Percentiles rank a stretch among this genome's conserved stretches.
phyloP scores from a whole-genome alignment of 2,888 invertebrate species.

The Globia sparganii region DNA sequence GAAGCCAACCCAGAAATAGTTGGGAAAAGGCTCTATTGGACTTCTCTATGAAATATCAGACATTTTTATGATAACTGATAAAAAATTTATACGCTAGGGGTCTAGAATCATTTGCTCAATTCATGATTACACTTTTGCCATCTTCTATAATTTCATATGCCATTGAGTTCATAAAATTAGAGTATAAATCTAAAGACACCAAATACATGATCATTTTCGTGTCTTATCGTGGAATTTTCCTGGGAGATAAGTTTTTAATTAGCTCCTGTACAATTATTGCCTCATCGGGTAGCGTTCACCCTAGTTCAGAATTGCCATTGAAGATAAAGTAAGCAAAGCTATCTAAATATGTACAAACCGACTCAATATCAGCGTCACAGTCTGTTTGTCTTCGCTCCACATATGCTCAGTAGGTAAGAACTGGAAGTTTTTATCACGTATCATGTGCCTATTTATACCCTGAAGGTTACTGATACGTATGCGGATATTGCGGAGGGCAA shows the following conservation, averaged over 20 bases:
- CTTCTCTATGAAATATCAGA: not conserved
- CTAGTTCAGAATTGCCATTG: not conserved
- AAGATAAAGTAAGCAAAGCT: not conserved
- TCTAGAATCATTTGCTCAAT: not conserved
- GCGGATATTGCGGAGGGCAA: too few species aligned
- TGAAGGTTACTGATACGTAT: not conserved
- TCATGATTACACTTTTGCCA: not conserved
- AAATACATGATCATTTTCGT: not conserved
- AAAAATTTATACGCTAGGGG: too few species aligned
- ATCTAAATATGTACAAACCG: constrained; percentile 4
- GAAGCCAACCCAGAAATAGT: not conserved
- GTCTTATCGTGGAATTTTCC: not conserved
- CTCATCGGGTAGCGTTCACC: not conserved
- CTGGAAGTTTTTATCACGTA: constrained; percentile 37
- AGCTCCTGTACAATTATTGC: not conserved
- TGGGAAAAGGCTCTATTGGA: not conserved
- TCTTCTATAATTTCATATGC: not conserved
- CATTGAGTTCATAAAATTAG: not conserved
- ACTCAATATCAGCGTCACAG: constrained; percentile 28
- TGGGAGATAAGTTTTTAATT: not conserved
- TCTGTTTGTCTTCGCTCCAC: constrained; percentile 40
- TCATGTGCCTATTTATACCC: constrained; percentile 16
- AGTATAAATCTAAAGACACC: not conserved
- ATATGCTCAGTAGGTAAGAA: constrained; percentile 17
- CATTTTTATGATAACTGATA: not conserved